Evolutionary conservation across 2,888 invertebrate species (phyloP).

Genomic region (Morpho achilles): DNA sequence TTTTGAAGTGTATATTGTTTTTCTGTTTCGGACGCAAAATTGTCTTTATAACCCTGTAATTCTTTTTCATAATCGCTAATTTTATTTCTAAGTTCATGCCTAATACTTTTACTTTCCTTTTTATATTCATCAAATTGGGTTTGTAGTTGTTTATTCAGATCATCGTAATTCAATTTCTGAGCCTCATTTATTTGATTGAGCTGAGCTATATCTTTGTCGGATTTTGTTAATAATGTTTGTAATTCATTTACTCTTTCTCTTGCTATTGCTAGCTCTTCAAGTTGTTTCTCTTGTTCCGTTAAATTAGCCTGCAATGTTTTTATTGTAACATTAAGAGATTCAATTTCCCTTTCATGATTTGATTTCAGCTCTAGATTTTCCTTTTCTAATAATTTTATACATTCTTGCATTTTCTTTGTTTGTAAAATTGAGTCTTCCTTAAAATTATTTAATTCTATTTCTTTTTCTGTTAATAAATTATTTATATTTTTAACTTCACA

Average conservation of each 20-base stretch:
- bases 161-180: conserved; percentile 70
- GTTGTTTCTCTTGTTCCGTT: conserved; percentile 51
- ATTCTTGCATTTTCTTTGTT: conserved; percentile 50
- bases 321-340: conserved; percentile 54
- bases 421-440: conserved; percentile 49
- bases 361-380: conserved; percentile 58
- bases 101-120: conserved; percentile 69
- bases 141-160: conserved; percentile 66
- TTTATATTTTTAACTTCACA: conserved; percentile 47
- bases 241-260: conserved; percentile 63
- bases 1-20: conserved; percentile 58
- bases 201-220: conserved; percentile 69
- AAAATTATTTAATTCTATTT: conserved; percentile 45
- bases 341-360: conserved; percentile 54
- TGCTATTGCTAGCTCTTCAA: conserved; percentile 51
- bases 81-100: conserved; percentile 74
- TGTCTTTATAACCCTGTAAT: conserved; percentile 57
- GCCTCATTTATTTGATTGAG: conserved; percentile 67
- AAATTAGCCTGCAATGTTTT: conserved; percentile 53
- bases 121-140: conserved; percentile 63
- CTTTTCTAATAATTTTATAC: conserved; percentile 49
- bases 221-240: conserved; percentile 57
- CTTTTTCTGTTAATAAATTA: conserved; percentile 47
- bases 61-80: conserved; percentile 76
- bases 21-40: conserved; percentile 54